Evolutionary conservation across 2,888 invertebrate genomes (phyloP).

Genomic region (Eilema caniola): DNA sequence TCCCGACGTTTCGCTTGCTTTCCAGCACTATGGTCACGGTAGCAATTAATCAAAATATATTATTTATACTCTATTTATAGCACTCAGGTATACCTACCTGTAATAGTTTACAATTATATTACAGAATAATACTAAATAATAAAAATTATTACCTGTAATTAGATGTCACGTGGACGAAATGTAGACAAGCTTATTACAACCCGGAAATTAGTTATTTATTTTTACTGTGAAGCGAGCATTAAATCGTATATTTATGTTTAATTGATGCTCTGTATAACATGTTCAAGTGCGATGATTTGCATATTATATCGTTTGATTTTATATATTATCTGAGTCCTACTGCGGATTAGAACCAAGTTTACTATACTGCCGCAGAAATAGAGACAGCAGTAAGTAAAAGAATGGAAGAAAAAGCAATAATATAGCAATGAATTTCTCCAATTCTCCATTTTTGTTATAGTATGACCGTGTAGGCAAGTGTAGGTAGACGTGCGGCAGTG

Average conservation of each 20-base stretch:
- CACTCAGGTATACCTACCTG: neutral
- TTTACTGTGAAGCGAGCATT: constrained; percentile 1
- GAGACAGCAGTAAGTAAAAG: neutral
- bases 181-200: neutral
- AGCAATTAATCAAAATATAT: too few relatives aligned
- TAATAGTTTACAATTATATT: too few relatives aligned
- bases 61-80: too few relatives aligned
- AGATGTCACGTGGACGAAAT: neutral
- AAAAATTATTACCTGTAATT: too few relatives aligned
- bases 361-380: neutral
- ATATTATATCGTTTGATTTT: neutral
- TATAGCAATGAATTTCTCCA: neutral
- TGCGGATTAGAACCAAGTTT: neutral
- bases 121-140: too few relatives aligned
- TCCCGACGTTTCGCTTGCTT: too few relatives aligned
- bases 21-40: too few relatives aligned
- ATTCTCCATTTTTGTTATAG: neutral
- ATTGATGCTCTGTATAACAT: neutral
- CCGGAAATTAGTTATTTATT: neutral
- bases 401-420: neutral
- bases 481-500: too few relatives aligned
- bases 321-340: neutral
- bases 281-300: neutral
- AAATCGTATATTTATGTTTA: neutral
- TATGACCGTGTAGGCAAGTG: too few relatives aligned